Evolutionary conservation across 2,888 invertebrate species (phyloP), one percentile per base, ranked within the genome.

Genomic region (Latrodectus hesperus): DNA sequence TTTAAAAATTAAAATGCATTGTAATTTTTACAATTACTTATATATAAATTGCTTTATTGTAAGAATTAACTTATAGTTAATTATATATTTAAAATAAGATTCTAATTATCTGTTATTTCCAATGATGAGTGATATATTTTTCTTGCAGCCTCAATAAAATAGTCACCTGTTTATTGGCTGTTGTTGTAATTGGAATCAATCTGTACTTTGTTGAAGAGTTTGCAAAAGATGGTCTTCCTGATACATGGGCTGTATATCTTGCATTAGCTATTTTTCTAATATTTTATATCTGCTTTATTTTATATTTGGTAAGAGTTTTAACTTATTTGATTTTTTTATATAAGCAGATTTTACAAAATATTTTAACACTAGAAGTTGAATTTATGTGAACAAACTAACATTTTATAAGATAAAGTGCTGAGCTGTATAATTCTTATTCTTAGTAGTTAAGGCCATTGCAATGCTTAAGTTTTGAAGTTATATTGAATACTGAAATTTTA

Each of bases 161-260:
- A 38, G 93, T 95, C 53, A 94, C 96, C 0, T 94, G 95, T 38
- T 80, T 94, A 6, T 92, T 97, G 53, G 95, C 96, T 14, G 91
- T 95, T 10, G 91, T 95, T 67, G 96, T 97, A 9, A 96, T 97
- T 91, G 93, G 92, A 9, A 96, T 97, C 90, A 97, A 97, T 92
- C 93, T 96, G 88, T 96, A 94, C 92, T 96, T 96, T 92, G 96
- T 96, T 14, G 92, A 94, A 22, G 93, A 94, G 79, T 94, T 94
- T 89, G 94, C 95, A 0, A 17, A 84, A 38, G 72, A 88, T 12
- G 74, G 83, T 38, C 68, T 94, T 9, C 90, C 93, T 17, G 68
- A 90, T 17, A 91, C 91, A 85, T 93, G 93, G 93, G 92, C 92
- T n/a, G 91, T 93, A 1, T 92, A 93, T 83, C 88, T 93, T 0